Evolutionary conservation across 2,888 invertebrate genomes (phyloP), one percentile per base, ranked within the genome.

Genomic region (Tiphia femorata): DNA sequence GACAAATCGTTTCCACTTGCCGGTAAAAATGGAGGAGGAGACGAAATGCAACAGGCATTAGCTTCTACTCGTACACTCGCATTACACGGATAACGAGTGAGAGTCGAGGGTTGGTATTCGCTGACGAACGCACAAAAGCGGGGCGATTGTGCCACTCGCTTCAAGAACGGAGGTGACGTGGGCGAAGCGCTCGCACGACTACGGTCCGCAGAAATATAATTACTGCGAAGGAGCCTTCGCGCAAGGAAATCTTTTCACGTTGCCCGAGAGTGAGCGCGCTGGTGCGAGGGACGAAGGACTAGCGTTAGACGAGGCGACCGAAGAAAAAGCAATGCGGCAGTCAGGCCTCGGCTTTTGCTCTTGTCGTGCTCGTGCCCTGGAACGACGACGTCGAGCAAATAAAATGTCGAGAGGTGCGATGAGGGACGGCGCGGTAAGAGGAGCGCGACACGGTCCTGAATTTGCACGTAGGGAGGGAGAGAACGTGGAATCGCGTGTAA

Each of bases 331-430:
- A 14, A 20, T 7, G 29, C 3, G 3, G 12, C 2, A 12, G 29
- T 12, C 10, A 19, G 12, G 10, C 4, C 21, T 14, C 14, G 12
- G 25, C 27, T 12, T 20, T 8, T 12, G 23, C 5, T 7, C 40
- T 33, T 29, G 40, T 54, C 33, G 4, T 20, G 21, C 29, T 12
- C 16, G n/a, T 17, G 29, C 10, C 23, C 4, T 8, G 16, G 29
- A 7, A 12, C 29, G 7, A 25, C 27, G 38, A 10, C 40, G 12
- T 35, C 51, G 40, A 47, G 38, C 40, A 46, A 64, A 64, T 53
- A 64, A 57, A 64, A 59, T 33, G 59, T 56, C 33, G 40, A n/a
- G n/a, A n/a, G n/a, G n/a, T n/a, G n/a, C 27, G 20, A 20, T 33
- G 35, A 27, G 41, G 42, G 27, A 30, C 8, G 25, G 12, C 20